Evolutionary conservation across 2,113 vertebrate species (phyloP), one percentile per base, ranked within the genome.

Genomic region (Cebidichthys violaceus): DNA sequence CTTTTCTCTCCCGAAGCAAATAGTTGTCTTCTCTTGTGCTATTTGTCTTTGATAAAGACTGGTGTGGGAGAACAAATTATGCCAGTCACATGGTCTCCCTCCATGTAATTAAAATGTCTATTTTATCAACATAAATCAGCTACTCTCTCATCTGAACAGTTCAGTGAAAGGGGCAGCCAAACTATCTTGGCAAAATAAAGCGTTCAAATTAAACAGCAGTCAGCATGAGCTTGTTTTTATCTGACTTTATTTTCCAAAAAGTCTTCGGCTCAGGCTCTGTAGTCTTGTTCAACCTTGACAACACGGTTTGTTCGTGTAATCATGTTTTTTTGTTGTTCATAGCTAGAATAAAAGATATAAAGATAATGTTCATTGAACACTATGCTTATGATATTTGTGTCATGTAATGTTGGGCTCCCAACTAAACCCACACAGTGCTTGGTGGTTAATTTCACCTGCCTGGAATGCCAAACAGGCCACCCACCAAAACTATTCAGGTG

Each of bases 101-200:
- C 41, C 10, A 50, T 83, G 55, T 87, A 77, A 92, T 90, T 86
- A 84, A 92, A 86, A 85, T 65, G 59, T 85, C 64, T 76, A 62
- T 81, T 85, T 87, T 72, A 89, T 82, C 66, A 70, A 77, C 60
- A 78, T 79, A 22, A 87, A 86, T 90, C 78, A 84, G 68, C 57
- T 27, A 9, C 35, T 50, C 60, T 57, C 64, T 84, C 50, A 70
- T 77, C 43, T 47, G 75, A 37, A 78, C 52, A 52, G 86, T 82
- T 88, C 81, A 89, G 57, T 74, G 33, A 0, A 50, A 83, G 54
- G 85, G 85, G 55, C 76, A 72, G 75, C 79, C 75, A 82, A 80
- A 81, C 73, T 62, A 73, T 88, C 70, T 78, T 77, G 64, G 74
- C 71, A 79, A 89, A 86, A 86, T 70, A 33, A 85, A 75, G 77